Base-by-base conservation (phyloP, 2,113 vertebrate genomes). In the Corythaixoides concolor region DNA sequence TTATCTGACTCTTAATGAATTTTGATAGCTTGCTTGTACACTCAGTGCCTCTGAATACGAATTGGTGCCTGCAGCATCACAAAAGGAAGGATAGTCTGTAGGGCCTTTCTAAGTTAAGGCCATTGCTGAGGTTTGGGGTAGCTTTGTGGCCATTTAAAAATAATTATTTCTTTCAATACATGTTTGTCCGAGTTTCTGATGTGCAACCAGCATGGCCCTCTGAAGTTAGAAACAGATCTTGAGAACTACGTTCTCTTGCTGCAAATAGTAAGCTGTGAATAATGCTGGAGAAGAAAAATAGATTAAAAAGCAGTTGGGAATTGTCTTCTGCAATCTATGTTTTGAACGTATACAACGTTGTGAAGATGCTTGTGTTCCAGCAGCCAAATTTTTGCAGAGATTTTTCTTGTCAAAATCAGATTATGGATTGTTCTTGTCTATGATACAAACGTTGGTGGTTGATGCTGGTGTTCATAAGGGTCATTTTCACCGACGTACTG, bases 21-120 rank as follows among this genome's bases (percentile, higher is more conserved):
- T 89, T 30, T 35, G 15, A 14, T 17, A 37, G 14, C 12, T 85
- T 6, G 1, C 21, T 35, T 41, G 9, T 35, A 30, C 15, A 28
- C 21, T 52, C 0, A 0, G 0, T 30, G 16, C 17, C 24, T 78
- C 7, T 75, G 66, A n/a, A 72, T 37, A 55, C 37, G n/a, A 43
- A 79, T 5, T 59, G n/a, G 20, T 50, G 28, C 11, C n/a, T 88
- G 56, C 17, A 68, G 26, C 33, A 33, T 13, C 20, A 41, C 23
- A 63, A 33, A 70, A 74, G 41, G 27, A 85, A 59, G 32, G 8
- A 14, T 7, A 22, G 6, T 59, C 32, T 68, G 6, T 15, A 47
- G 53, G 4, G 6, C 33, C 11, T 50, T 74, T 19, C 4, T 24
- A 32, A 85, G 8, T 33, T 28, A 53, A 64, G 8, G 22, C 3